A percentile compares a stretch with the other conserved stretches of the same genome.
These are phyloP conservation scores for Neotragus pygmaeus DNA, from an alignment of 2,113 vertebrate genomes.

Conservation along the genomic window DNA sequence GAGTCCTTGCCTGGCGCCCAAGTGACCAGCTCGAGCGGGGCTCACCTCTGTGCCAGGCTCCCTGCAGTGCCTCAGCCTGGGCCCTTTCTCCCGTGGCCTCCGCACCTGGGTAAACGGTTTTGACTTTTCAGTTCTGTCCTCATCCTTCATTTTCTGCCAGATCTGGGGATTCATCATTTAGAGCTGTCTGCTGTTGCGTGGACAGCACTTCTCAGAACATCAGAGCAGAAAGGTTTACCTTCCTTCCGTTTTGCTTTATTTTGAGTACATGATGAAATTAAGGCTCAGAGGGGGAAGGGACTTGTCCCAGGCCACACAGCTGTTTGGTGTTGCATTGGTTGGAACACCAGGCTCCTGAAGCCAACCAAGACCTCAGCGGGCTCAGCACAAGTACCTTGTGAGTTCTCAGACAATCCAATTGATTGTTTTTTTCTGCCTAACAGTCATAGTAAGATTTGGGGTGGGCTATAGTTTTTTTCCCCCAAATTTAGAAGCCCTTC, in stretches of 20 bases:
- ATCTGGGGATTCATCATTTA: not conserved
- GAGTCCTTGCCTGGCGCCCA: not conserved
- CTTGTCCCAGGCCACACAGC: not conserved
- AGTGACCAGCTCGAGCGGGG: not conserved
- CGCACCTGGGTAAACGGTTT: no score
- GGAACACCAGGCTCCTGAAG: not conserved
- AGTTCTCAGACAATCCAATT: not conserved
- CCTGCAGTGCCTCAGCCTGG: no score
- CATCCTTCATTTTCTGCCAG: not conserved
- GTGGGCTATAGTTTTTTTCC: not conserved
- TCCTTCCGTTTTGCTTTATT: not conserved
- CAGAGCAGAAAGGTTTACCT: not conserved
- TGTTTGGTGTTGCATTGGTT: not conserved
- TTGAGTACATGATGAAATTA: not conserved
- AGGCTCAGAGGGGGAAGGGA: not conserved
- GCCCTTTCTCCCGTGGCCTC: not conserved
- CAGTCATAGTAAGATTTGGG: not conserved
- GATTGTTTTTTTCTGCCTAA: not conserved
- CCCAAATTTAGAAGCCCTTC: not conserved
- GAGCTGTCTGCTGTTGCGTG: not conserved
- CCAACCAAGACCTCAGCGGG: not conserved
- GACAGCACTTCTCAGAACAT: not conserved
- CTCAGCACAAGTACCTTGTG: not conserved
- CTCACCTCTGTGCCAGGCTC: accelerated
- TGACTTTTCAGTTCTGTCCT: not conserved